A percentile compares a stretch with the other conserved stretches of the same genome.
These are phyloP conservation scores for Rousettus madagascariensis DNA, from an alignment of 2,797 vertebrate species.

Conservation along the genomic window DNA sequence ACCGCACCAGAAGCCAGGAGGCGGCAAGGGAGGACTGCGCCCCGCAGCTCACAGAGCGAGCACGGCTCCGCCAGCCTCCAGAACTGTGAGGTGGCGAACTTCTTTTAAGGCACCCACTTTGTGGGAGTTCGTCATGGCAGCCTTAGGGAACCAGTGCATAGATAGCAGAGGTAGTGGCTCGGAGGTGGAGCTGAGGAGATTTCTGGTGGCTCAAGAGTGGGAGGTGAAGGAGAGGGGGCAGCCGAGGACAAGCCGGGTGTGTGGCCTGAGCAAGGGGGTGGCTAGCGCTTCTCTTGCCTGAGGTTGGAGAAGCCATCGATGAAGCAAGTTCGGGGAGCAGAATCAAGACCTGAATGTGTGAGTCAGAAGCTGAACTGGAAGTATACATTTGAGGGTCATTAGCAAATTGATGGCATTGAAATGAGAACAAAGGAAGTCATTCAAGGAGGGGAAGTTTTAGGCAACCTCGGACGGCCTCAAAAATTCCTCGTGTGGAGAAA, in stretches of 20 bases:
- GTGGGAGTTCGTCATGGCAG: background rate
- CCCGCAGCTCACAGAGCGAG: background rate
- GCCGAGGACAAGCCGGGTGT: background rate
- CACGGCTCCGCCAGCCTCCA: background rate
- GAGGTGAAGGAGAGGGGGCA: background rate
- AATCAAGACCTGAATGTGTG: background rate
- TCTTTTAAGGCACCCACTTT: background rate
- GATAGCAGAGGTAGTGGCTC: background rate
- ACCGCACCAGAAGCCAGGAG: background rate
- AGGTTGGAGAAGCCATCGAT: background rate
- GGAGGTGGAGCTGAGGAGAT: background rate
- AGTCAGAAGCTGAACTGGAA: slow-evolving; percentile 63
- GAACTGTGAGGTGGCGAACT: background rate
- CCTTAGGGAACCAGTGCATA: background rate
- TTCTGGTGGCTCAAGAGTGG: background rate
- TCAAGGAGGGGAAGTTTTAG: background rate
- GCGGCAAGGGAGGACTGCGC: background rate
- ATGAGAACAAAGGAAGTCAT: slow-evolving; percentile 45
- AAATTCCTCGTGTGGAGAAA: slow-evolving; percentile 2
- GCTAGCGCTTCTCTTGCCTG: background rate
- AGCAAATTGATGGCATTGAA: slow-evolving; percentile 58
- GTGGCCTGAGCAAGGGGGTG: background rate
- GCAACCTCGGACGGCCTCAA: slow-evolving; percentile 32
- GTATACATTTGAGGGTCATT: slow-evolving; percentile 47
- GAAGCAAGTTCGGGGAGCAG: slow-evolving; percentile 17